A percentile compares a stretch with the other conserved stretches of the same genome.
phyloP scores from a whole-genome alignment of 2,797 vertebrate genomes.

The Benthosema pterotum region DNA sequence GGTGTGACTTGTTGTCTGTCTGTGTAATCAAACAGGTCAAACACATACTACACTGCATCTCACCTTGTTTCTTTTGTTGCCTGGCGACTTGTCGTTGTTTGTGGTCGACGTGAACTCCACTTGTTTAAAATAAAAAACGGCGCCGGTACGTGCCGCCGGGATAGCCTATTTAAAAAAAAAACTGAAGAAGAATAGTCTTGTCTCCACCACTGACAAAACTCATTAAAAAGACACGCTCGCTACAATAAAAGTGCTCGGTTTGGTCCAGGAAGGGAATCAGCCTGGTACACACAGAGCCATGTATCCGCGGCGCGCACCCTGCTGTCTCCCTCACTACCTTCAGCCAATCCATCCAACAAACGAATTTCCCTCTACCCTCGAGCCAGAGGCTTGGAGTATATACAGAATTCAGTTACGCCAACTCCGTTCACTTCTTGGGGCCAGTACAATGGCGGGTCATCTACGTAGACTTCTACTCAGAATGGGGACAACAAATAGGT shows the following conservation, averaged over 20 bases:
- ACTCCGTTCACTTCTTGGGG: too few relatives aligned
- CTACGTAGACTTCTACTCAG: too few relatives aligned
- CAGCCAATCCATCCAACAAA: conserved; percentile 50
- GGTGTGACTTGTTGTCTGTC: too few relatives aligned
- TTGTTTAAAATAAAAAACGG: conserved; percentile 46
- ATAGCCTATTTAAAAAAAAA: conserved; percentile 13
- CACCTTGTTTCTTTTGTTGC: conserved; percentile 76
- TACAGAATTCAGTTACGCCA: too few relatives aligned
- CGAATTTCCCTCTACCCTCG: conserved; percentile 52
- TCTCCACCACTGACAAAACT: conserved; percentile 5
- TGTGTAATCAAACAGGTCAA: not conserved
- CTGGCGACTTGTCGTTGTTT: conserved; percentile 20
- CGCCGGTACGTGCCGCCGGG: conserved; percentile 31
- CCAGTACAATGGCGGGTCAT: too few relatives aligned
- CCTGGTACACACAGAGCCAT: conserved; percentile 45
- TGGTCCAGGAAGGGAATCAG: conserved; percentile 33
- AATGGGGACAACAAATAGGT: too few relatives aligned
- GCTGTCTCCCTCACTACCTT: conserved; percentile 45
- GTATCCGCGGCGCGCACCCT: conserved; percentile 48
- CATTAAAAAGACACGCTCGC: not conserved
- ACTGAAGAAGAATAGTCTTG: conserved; percentile 6
- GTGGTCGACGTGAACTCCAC: conserved; percentile 47
- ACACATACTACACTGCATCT: conserved; percentile 27
- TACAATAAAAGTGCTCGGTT: conserved; percentile 2
- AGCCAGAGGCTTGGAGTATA: too few relatives aligned